Evolutionary conservation across 2,113 vertebrate genomes (phyloP), one percentile per base, ranked within the genome.

Genomic region (Sitta europaea): DNA sequence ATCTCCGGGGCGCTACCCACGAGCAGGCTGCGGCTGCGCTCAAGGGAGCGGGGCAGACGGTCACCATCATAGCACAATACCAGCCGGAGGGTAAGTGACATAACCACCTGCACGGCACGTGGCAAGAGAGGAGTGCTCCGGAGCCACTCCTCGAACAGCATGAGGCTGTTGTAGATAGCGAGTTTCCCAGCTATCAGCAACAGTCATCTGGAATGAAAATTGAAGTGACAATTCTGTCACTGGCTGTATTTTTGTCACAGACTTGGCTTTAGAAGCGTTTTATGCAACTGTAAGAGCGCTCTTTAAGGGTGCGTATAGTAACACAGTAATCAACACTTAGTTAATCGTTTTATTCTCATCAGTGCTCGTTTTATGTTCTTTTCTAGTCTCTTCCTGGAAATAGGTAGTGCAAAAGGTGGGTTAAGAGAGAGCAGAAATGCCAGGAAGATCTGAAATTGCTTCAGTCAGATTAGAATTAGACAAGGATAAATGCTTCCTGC

Each of bases 21-120:
- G 99, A 99, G 82, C 99, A 99, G 95, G 99, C 99, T 8, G 99
- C 99, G 21, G 98, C 99, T 3, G 99, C 99, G 0, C 97, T 99
- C 33, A 99, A 99, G 89, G 99, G 99, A 62, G 99, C 99, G 2
- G 99, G 99, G 66, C 99, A 99, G 98, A 99, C 98, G 33, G 99
- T 99, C 94, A 99, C 99, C 31, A 99, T 99, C 92, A 97, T 99
- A 96, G 99, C 99, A 97, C 99, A 99, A 95, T 99, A 99, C 96
- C 98, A 99, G 95, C 99, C 99, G 0, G 99, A 99, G 98, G 99
- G 99, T 99, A 97, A 98, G 99, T 97, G 66, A 53, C 45, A 78
- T n/a, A 22, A 16, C 25, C 53, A 1, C 55, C 59, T 29, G 55
- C 19, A 24, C 38, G 81, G 78, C 85, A 72, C 63, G 11, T 15